Evolutionary conservation across 2,113 vertebrate species (phyloP).

Genomic region (Strix uralensis): DNA sequence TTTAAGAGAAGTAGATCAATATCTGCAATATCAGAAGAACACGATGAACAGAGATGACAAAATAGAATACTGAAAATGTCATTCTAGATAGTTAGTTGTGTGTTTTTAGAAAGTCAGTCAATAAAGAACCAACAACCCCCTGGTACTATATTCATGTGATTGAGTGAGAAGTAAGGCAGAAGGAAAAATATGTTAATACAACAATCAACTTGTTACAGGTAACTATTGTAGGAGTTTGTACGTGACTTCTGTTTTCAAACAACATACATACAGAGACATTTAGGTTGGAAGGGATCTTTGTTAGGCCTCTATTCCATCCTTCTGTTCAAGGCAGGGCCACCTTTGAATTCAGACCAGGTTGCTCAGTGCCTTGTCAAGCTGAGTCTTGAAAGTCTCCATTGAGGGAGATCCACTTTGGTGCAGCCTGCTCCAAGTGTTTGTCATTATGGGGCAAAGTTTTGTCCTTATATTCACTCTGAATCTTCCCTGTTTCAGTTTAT

Average conservation of each 20-base stretch:
- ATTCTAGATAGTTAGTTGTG: neutral
- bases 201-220: neutral
- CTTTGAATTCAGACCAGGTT: neutral
- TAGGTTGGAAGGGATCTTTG: neutral
- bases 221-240: neutral
- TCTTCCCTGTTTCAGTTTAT: neutral
- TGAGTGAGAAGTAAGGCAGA: neutral
- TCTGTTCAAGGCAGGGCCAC: neutral
- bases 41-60: neutral
- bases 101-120: neutral
- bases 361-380: neutral
- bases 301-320: neutral
- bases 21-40: neutral
- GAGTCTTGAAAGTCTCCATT: neutral
- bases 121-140: neutral
- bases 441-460: neutral
- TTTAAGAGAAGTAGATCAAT: neutral
- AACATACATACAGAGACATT: neutral
- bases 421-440: neutral
- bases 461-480: neutral
- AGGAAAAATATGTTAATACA: neutral
- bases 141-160: neutral
- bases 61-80: neutral
- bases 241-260: neutral
- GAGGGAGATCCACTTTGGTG: neutral